Base-by-base conservation (phyloP, 2,888 invertebrate genomes). In the Drosophila lacicola region DNA sequence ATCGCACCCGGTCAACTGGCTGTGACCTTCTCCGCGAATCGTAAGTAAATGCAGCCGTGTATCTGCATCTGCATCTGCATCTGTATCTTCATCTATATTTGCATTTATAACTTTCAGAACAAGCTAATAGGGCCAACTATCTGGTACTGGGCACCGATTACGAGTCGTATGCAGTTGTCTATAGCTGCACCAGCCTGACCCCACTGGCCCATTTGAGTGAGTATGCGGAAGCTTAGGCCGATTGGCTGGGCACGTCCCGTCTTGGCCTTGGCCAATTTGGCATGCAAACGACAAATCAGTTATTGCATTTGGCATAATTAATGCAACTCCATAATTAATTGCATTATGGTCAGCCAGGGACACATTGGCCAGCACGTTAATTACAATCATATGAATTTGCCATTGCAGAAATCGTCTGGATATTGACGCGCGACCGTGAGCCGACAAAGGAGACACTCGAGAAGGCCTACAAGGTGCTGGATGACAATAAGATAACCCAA, bases 121-220 rank as follows among this genome's bases (percentile, higher is more conserved):
- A 44, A 37, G 51, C 61, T 2, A 67, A 34, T 34, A 70, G 14
- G 33, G 37, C 85, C 2, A 90, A 91, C 72, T 95, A 95, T 81
- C 94, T 94, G 93, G 91, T 95, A 21, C 82, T 95, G 53, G 94
- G 93, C 50, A 95, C 95, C 4, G 95, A 95, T 87, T 95, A 95
- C 87, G 92, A 92, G 0, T 93, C 93, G 56, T 95, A 93, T 82
- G 92, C 94, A 0, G 94, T 95, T 5, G 94, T 95, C 39, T 95
- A 94, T 93, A 94, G 94, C 61, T 95, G 95, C 86, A 90, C 90
- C 3, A 92, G 78, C 58, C 21, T 90, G n/a, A 63, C 82, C 11
- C 45, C 73, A 5, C 49, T 88, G 36, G 88, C 88, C 3, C 82
- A 92, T 61, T 62, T 89, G 37, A 89, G 91, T 92, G 64, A 91